Conservation (phyloP, 2,888 invertebrate species). For the Dasysyrphus tricinctus region DNA sequence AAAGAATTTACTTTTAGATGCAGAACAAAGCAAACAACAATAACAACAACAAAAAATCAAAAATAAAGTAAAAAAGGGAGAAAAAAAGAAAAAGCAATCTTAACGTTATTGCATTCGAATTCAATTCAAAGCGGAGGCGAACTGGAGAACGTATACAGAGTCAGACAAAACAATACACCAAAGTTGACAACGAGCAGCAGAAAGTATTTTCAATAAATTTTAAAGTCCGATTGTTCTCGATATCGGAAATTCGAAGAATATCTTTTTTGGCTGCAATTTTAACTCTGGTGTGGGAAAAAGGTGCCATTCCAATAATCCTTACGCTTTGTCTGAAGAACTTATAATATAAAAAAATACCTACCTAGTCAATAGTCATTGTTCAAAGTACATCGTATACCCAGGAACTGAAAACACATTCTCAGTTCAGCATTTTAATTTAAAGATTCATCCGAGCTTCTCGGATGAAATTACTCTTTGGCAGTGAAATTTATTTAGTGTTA, state of each 20-base stretch:
- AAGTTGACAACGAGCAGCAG: conserved; percentile 68
- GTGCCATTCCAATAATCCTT: conserved; percentile 67
- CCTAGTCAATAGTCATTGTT: not conserved
- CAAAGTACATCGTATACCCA: not conserved
- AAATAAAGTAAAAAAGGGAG: not conserved
- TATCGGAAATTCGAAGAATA: conserved; percentile 55
- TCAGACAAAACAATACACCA: conserved; percentile 67
- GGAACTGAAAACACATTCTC: conserved; percentile 2
- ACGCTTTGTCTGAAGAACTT: conserved; percentile 13
- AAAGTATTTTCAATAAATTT: conserved; percentile 68
- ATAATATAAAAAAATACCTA: not conserved
- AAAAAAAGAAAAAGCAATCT: conserved; percentile 67
- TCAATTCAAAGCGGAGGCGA: conserved; percentile 61
- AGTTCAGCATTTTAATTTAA: conserved; percentile 28
- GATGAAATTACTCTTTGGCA: conserved; percentile 51
- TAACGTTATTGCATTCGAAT: conserved; percentile 72
- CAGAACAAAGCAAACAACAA: conserved; percentile 64
- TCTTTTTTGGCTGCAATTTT: conserved; percentile 71
- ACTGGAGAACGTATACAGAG: conserved; percentile 49
- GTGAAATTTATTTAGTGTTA: conserved; percentile 25
- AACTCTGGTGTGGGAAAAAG: conserved; percentile 58
- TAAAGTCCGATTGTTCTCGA: conserved; percentile 72
- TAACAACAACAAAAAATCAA: not conserved
- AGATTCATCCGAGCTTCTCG: conserved; percentile 35
- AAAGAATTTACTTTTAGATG: conserved; percentile 69